phyloP scores from a whole-genome alignment of 2,113 vertebrate genomes.

The Tetrax tetrax region DNA sequence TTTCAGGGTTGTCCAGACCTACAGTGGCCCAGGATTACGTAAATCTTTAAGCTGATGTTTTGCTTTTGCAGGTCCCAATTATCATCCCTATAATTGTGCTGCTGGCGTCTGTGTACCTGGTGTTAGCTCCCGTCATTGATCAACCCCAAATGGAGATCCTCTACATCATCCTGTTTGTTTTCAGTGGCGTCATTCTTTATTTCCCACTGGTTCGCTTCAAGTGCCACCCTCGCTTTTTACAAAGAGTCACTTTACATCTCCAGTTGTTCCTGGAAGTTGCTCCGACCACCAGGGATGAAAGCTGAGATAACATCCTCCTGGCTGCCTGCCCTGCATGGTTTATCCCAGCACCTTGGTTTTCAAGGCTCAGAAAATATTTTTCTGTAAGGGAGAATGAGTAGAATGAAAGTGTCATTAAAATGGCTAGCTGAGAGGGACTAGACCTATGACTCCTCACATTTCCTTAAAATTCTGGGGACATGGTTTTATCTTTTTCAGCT shows the following conservation, averaged over 20 bases:
- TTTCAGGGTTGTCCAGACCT: background rate
- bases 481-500: background rate
- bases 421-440: background rate
- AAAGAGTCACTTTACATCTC: slow-evolving; percentile 79
- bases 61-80: slow-evolving; percentile 81
- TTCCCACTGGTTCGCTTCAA: slow-evolving; percentile 84
- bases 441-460: background rate
- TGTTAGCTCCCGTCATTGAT: slow-evolving; percentile 85
- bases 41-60: background rate
- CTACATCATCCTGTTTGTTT: slow-evolving; percentile 82
- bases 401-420: background rate
- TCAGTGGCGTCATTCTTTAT: slow-evolving; percentile 83
- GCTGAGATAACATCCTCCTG: background rate
- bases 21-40: background rate
- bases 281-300: slow-evolving; percentile 74
- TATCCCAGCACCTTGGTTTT: background rate
- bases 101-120: slow-evolving; percentile 81
- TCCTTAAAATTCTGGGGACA: background rate
- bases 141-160: slow-evolving; percentile 83
- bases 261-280: slow-evolving; percentile 89
- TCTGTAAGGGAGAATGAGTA: background rate
- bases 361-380: background rate
- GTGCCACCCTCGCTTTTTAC: slow-evolving; percentile 75
- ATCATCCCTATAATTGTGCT: slow-evolving; percentile 82
- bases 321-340: background rate